Evolutionary conservation across 2,113 vertebrate genomes (phyloP).

Genomic region (Lepisosteus osseus): DNA sequence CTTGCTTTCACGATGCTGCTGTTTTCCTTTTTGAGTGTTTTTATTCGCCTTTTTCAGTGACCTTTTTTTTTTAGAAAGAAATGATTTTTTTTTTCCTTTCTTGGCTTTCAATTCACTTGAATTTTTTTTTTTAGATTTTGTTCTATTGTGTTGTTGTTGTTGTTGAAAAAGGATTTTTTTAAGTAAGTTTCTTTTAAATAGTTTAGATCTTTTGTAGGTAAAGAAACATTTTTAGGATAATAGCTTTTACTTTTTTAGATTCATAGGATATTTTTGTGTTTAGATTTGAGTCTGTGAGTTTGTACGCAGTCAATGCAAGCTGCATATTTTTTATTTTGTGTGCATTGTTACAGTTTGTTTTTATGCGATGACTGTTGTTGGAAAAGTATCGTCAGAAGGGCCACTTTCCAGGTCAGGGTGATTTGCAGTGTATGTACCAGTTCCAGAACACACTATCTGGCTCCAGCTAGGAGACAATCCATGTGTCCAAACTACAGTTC

Average conservation of each 20-base stretch:
- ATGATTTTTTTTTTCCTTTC: conserved; percentile 39
- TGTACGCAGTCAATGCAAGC: conserved; percentile 35
- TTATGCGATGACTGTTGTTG: background rate
- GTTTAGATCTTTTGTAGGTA: conserved; percentile 24
- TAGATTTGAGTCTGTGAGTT: conserved; percentile 58
- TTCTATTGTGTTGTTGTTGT: conserved; percentile 24
- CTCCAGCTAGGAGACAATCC: background rate
- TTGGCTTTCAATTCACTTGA: conserved; percentile 53
- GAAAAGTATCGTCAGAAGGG: background rate
- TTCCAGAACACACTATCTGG: no score
- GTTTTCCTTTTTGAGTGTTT: conserved; percentile 44
- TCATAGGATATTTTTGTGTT: conserved; percentile 45
- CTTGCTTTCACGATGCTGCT: conserved; percentile 62
- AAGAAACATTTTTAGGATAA: conserved; percentile 36
- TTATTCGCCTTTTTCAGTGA: conserved; percentile 38
- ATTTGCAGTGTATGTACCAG: background rate
- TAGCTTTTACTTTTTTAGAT: conserved; percentile 34
- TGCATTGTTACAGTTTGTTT: conserved; percentile 28
- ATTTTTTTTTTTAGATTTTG: conserved; percentile 49
- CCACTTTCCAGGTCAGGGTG: conserved; percentile 21
- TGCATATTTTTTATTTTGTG: conserved; percentile 27
- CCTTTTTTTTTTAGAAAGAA: conserved; percentile 43
- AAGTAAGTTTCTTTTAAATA: conserved; percentile 31
- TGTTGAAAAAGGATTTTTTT: conserved; percentile 14
- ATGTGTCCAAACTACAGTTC: no score